Percentiles rank a stretch among this genome's conserved stretches.
Evolutionary conservation across 2,113 vertebrate genomes (phyloP).

Genomic region (Eolophus roseicapilla): DNA sequence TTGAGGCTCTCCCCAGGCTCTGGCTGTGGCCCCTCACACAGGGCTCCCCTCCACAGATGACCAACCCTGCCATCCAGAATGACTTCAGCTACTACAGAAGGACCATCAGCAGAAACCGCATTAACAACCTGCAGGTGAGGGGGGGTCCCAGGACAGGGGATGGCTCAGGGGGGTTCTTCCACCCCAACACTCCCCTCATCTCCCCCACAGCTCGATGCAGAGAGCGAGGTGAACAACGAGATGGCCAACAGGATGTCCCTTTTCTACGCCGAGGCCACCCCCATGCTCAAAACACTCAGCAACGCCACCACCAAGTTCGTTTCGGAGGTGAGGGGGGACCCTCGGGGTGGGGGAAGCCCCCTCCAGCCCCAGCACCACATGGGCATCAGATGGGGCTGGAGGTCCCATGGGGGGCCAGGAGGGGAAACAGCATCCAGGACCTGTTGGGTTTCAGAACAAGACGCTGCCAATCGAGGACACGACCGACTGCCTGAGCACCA

Average conservation of each 20-base stretch:
- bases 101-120: constrained; percentile 87
- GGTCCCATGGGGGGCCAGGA: not conserved
- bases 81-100: constrained; percentile 93
- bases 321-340: constrained; percentile 78
- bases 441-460: constrained; percentile 81
- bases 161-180: accelerated
- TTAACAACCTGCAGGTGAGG: constrained; percentile 88
- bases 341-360: accelerated
- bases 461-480: constrained; percentile 93
- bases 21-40: accelerated
- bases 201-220: constrained; percentile 79
- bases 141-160: not conserved
- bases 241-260: constrained; percentile 95
- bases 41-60: constrained; percentile 74
- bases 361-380: accelerated
- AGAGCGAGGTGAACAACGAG: constrained; percentile 91
- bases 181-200: accelerated
- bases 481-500: constrained; percentile 93
- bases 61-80: constrained; percentile 92
- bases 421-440: not conserved
- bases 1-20: accelerated
- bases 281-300: constrained; percentile 93
- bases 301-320: constrained; percentile 93
- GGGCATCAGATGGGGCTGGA: not conserved
- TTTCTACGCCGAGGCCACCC: constrained; percentile 90